Percentiles rank a stretch among this genome's conserved stretches.
These are phyloP conservation scores for Sesia bembeciformis DNA, from an alignment of 2,888 invertebrate species.

Conservation along the genomic window DNA sequence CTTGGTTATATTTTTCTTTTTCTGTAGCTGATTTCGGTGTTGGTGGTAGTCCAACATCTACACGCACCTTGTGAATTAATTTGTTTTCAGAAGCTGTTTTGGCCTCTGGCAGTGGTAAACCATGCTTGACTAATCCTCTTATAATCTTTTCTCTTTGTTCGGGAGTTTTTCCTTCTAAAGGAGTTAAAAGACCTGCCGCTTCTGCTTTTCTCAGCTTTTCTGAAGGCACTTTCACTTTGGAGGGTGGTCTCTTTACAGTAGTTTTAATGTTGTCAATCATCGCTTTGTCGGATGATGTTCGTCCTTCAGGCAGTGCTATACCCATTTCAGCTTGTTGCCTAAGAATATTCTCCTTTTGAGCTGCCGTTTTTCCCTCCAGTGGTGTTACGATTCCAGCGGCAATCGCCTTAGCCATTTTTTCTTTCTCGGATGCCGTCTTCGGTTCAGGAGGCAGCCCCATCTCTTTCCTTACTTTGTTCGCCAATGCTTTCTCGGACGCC, in stretches of 20 bases:
- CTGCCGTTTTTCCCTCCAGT: slow-evolving; percentile 19
- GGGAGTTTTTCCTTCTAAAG: slow-evolving; percentile 25
- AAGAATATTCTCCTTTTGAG: slow-evolving; percentile 19
- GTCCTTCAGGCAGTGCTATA: slow-evolving; percentile 9
- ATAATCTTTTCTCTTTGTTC: slow-evolving; percentile 29
- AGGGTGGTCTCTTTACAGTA: slow-evolving; percentile 12
- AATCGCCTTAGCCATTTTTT: slow-evolving; percentile 14
- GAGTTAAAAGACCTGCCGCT: slow-evolving; percentile 21
- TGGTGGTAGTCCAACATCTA: slow-evolving; percentile 6
- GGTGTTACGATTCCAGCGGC: slow-evolving; percentile 18
- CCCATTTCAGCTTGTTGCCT: slow-evolving; percentile 17
- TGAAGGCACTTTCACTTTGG: slow-evolving; percentile 12
- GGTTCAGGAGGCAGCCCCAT: slow-evolving; percentile 14
- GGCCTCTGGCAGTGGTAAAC: slow-evolving; percentile 17
- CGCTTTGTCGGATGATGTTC: slow-evolving; percentile 6
- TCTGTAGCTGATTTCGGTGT: slow-evolving; percentile 12
- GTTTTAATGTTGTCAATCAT: slow-evolving; percentile 1
- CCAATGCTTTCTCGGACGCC: slow-evolving; percentile 18
- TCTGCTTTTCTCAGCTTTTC: slow-evolving; percentile 18
- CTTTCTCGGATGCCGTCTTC: slow-evolving; percentile 11
- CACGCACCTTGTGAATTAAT: slow-evolving; percentile 10
- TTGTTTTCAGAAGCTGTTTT: slow-evolving; percentile 20
- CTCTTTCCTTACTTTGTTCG: slow-evolving; percentile 14
- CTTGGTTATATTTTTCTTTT: slow-evolving; percentile 20
- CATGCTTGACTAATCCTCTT: slow-evolving; percentile 19